Evolutionary conservation across 2,797 vertebrate genomes (phyloP).

Genomic region (Cynodonichthys magdalenae): DNA sequence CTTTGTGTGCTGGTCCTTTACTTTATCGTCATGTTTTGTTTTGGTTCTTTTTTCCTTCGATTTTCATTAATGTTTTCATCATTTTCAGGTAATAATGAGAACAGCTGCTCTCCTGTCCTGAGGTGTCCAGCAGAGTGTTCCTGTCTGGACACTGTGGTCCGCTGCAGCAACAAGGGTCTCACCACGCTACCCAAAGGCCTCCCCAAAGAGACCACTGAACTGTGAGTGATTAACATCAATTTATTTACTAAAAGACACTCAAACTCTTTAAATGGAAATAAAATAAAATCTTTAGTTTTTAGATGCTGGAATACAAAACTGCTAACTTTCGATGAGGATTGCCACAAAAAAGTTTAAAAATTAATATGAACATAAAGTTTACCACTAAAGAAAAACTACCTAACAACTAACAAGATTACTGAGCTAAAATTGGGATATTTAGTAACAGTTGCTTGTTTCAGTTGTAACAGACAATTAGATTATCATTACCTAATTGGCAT

Average conservation of each 20-base stretch:
- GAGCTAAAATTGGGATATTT: neutral
- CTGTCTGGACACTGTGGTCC: slow-evolving; percentile 95
- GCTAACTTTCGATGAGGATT: no score
- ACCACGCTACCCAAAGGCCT: slow-evolving; percentile 91
- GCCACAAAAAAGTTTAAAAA: no score
- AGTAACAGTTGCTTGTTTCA: neutral
- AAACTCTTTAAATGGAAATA: neutral
- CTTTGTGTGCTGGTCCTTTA: neutral
- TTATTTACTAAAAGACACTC: neutral
- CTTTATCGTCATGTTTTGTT: no score
- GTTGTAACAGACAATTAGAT: neutral
- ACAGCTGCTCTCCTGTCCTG: slow-evolving; percentile 92
- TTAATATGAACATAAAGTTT: no score
- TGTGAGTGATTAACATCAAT: slow-evolving; percentile 84
- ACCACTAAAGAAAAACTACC: no score
- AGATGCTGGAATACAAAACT: no score
- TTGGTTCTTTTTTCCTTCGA: neutral
- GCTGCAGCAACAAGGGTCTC: slow-evolving; percentile 97
- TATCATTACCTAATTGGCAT: neutral
- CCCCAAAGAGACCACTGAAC: slow-evolving; percentile 94
- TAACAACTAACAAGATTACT: neutral
- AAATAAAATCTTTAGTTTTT: no score
- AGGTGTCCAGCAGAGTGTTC: slow-evolving; percentile 95
- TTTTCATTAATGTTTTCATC: neutral
- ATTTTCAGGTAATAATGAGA: slow-evolving; percentile 90